Evolutionary conservation across 2,888 invertebrate genomes (phyloP).

Genomic region (Steinernema scapterisci): DNA sequence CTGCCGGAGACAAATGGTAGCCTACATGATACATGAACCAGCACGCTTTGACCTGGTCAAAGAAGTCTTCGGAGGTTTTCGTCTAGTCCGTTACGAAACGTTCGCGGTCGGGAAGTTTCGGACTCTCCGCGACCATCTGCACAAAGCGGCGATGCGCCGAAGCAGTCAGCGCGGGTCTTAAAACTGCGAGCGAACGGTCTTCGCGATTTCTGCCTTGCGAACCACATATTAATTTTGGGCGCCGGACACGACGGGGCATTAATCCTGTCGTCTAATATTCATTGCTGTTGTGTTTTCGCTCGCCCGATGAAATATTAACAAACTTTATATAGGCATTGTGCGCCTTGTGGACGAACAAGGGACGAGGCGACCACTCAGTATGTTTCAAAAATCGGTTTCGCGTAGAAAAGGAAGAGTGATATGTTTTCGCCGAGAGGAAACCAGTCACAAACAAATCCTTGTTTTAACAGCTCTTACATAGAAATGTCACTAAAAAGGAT

Average conservation of each 20-base stretch:
- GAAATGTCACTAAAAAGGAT: neutral
- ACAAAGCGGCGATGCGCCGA: neutral
- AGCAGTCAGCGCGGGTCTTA: neutral
- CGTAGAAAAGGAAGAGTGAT: neutral
- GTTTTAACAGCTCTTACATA: neutral
- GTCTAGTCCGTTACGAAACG: too few species aligned
- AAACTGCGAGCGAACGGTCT: neutral
- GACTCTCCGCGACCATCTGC: neutral
- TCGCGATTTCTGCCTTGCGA: neutral
- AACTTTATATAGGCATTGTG: conserved; percentile 31
- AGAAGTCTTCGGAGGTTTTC: too few species aligned
- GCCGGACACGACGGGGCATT: conserved; percentile 4
- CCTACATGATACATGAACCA: neutral
- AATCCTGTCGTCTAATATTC: conserved; percentile 30
- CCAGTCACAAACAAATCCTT: neutral
- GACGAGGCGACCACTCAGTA: neutral
- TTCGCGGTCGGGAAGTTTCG: too few species aligned
- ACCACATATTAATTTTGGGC: conserved; percentile 26
- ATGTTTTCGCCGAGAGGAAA: neutral
- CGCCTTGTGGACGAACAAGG: neutral
- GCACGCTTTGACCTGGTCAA: neutral
- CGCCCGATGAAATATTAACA: conserved; percentile 26
- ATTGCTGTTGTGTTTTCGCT: conserved; percentile 29
- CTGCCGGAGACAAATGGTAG: neutral
- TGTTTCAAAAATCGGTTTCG: neutral